These are phyloP conservation scores for Chelonia mydas DNA, from an alignment of 2,797 vertebrate species.

Conservation along the genomic window DNA sequence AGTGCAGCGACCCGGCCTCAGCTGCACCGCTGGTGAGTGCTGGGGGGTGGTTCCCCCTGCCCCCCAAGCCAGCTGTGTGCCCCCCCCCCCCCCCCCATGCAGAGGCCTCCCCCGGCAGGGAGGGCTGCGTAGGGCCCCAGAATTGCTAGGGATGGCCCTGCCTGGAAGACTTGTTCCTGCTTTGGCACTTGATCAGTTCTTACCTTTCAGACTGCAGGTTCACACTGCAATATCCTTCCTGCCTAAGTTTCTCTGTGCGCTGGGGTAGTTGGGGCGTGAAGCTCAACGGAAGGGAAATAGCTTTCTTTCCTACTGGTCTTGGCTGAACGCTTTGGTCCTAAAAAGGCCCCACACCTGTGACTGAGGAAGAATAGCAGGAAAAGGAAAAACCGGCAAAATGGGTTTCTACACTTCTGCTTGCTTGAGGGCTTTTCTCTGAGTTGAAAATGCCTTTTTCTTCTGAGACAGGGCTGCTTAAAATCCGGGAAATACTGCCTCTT, in stretches of 20 bases:
- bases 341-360: neutral
- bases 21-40: too few relatives aligned
- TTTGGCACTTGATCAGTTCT: neutral
- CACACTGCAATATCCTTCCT: neutral
- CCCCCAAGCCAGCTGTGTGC: too few relatives aligned
- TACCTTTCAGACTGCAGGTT: too few relatives aligned
- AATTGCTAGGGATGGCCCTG: too few relatives aligned
- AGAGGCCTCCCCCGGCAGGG: too few relatives aligned
- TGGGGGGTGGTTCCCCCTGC: too few relatives aligned
- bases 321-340: neutral
- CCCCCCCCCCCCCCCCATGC: too few relatives aligned
- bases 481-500: conserved; percentile 8
- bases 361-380: neutral
- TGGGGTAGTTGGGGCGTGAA: neutral
- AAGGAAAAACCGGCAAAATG: neutral
- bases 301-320: neutral
- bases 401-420: neutral
- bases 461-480: neutral
- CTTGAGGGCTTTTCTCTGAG: neutral
- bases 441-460: neutral
- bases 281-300: neutral
- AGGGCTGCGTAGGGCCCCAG: too few relatives aligned
- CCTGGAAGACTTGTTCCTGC: neutral
- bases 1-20: too few relatives aligned
- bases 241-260: neutral